A percentile compares a stretch with the other conserved stretches of the same genome.
Evolutionary conservation across 2,113 vertebrate species (phyloP).

Genomic region (Pomatostomus ruficeps): DNA sequence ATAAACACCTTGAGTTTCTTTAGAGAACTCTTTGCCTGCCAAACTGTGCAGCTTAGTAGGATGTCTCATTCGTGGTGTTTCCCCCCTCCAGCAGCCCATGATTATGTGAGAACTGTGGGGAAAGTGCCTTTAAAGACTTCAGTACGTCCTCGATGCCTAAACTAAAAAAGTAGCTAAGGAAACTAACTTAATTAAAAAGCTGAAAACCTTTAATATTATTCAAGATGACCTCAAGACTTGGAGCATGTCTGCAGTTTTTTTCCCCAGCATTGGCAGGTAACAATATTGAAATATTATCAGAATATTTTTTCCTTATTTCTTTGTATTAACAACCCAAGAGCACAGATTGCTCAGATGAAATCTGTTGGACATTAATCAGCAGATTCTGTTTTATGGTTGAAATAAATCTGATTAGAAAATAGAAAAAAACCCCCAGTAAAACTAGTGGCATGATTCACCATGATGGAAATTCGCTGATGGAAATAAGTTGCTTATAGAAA

Average conservation of each 20-base stretch:
- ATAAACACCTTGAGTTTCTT: slow-evolving; percentile 45
- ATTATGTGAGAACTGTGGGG: background rate
- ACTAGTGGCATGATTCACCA: background rate
- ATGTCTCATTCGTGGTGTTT: background rate
- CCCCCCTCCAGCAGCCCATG: background rate
- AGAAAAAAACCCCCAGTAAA: background rate
- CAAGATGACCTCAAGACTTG: background rate
- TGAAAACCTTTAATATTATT: background rate
- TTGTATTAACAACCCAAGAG: background rate
- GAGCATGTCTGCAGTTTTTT: background rate
- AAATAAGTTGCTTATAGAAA: background rate
- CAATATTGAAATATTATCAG: background rate
- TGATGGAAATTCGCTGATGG: background rate
- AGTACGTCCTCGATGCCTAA: background rate
- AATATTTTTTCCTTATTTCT: background rate
- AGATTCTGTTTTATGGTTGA: background rate
- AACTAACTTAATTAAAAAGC: background rate
- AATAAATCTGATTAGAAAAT: background rate
- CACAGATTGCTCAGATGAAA: background rate
- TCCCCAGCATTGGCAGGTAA: background rate
- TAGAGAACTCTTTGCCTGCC: background rate
- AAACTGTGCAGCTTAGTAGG: background rate
- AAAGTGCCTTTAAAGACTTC: background rate
- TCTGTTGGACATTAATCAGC: background rate
- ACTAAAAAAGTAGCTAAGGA: background rate